Conservation (phyloP, 2,797 vertebrate species). For the Cheirogaleus major region DNA sequence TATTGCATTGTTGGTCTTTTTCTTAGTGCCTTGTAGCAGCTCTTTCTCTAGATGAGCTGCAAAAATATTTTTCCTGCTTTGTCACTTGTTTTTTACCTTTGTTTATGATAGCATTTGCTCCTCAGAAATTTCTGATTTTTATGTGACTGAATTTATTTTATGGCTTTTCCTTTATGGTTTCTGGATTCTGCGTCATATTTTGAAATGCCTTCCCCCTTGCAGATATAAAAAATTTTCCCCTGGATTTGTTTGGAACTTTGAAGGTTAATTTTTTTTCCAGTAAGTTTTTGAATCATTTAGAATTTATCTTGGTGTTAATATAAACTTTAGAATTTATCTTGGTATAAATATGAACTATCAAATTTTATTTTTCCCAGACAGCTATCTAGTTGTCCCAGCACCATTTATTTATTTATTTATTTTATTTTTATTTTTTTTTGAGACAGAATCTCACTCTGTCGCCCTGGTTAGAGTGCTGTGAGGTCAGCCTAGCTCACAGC, state of each 20-base stretch:
- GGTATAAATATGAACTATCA: neutral
- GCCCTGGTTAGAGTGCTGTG: too few species aligned
- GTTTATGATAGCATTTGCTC: neutral
- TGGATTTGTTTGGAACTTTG: neutral
- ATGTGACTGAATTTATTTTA: neutral
- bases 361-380: neutral
- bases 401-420: neutral
- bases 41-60: neutral
- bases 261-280: neutral
- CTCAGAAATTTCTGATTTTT: slow-evolving; percentile 1
- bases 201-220: neutral
- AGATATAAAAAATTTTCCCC: neutral
- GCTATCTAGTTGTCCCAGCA: neutral
- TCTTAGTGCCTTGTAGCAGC: slow-evolving; percentile 2
- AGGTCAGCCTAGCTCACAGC: too few species aligned
- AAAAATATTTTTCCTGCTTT: slow-evolving; percentile 31
- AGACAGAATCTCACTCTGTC: too few species aligned
- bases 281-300: neutral
- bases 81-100: slow-evolving; percentile 4
- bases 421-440: too few species aligned
- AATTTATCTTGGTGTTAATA: neutral
- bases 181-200: neutral
- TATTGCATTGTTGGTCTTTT: neutral
- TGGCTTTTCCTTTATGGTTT: neutral
- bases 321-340: neutral